Conservation (phyloP, 2,797 vertebrate genomes). For the Galagoides demidoff region DNA sequence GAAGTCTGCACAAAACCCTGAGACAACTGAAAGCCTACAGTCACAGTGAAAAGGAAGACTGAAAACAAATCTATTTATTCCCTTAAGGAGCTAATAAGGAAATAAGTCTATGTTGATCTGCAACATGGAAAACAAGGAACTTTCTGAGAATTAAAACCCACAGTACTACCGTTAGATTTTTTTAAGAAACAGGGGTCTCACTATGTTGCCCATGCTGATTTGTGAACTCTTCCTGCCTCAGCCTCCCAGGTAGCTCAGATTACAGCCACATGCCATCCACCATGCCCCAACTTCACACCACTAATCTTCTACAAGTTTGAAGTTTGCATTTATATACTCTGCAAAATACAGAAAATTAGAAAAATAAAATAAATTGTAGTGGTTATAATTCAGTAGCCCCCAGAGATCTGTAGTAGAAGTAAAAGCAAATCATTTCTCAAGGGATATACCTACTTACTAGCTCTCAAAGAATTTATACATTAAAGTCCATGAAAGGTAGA, state of each 20-base stretch:
- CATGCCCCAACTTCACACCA: background rate
- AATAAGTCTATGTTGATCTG: background rate
- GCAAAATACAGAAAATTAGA: background rate
- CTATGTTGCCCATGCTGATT: background rate
- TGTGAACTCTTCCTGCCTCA: background rate
- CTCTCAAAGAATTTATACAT: background rate
- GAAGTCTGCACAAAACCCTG: background rate
- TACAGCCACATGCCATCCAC: background rate
- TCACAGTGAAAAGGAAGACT: background rate
- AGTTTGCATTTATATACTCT: background rate
- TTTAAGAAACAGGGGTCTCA: background rate
- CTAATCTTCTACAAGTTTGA: background rate
- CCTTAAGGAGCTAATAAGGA: background rate
- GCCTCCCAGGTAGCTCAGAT: background rate
- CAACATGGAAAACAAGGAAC: background rate
- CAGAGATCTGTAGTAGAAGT: background rate
- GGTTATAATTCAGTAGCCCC: background rate
- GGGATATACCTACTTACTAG: background rate
- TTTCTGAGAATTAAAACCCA: background rate
- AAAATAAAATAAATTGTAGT: background rate
- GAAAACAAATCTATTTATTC: background rate
- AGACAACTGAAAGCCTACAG: background rate
- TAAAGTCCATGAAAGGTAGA: background rate
- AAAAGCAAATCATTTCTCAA: background rate
- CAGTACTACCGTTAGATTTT: background rate